A percentile compares a stretch with the other conserved stretches of the same genome.
Conservation (phyloP, 2,113 vertebrate species). For the Clarias macrocephalus region DNA sequence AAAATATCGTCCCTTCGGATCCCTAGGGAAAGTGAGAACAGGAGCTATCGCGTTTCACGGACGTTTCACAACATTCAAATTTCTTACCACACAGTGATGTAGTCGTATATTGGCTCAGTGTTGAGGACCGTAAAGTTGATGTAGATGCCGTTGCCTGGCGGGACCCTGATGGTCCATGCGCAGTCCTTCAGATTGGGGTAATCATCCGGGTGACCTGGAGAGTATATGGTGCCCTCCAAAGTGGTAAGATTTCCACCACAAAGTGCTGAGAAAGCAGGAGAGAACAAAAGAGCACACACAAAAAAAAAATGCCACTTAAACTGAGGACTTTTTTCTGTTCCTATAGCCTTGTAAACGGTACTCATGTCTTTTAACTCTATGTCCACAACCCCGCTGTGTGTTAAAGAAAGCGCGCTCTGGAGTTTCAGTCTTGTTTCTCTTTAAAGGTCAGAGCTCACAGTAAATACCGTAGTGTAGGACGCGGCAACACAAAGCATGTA, state of each 20-base stretch:
- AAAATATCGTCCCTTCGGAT: background rate
- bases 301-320: conserved; percentile 5
- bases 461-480: conserved; percentile 13
- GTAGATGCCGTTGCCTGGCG: conserved; percentile 92
- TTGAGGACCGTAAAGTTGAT: conserved; percentile 96
- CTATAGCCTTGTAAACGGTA: background rate
- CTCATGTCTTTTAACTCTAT: background rate
- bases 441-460: conserved; percentile 41
- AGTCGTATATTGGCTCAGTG: conserved; percentile 97
- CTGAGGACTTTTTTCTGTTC: background rate
- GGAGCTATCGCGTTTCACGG: background rate
- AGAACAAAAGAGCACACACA: conserved; percentile 3
- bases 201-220: conserved; percentile 94
- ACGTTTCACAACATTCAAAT: background rate
- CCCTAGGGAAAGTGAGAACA: background rate
- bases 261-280: conserved; percentile 75
- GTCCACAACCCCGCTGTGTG: conserved; percentile 17
- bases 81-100: conserved; percentile 95
- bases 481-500: background rate
- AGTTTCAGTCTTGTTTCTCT: background rate
- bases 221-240: conserved; percentile 96
- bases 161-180: conserved; percentile 90
- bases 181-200: conserved; percentile 98
- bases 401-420: conserved; percentile 2
- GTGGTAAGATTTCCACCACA: conserved; percentile 96